A percentile compares a stretch with the other conserved stretches of the same genome.
Conservation (phyloP, 2,797 vertebrate genomes). For the Leuciscus waleckii region DNA sequence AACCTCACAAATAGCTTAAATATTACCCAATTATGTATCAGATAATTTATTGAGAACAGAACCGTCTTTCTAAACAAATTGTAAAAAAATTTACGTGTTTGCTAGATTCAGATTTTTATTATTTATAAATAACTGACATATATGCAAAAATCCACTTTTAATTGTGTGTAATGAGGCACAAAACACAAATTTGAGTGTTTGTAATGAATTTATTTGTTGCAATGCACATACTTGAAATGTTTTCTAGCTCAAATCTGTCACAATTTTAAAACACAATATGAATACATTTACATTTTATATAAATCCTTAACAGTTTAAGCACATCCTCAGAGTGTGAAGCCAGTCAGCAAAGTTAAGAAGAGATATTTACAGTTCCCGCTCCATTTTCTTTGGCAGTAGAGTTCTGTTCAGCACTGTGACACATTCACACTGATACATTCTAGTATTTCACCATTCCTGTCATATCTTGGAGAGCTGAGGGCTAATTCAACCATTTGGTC, state of each 20-base stretch:
- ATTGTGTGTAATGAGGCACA: neutral
- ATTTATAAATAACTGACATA: neutral
- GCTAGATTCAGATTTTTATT: neutral
- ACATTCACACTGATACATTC: neutral
- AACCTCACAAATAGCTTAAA: neutral
- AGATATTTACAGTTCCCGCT: neutral
- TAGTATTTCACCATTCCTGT: neutral
- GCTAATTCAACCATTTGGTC: neutral
- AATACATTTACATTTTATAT: neutral
- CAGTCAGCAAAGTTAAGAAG: neutral
- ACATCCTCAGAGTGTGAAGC: neutral
- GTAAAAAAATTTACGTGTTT: neutral
- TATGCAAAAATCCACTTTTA: neutral
- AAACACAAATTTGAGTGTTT: neutral
- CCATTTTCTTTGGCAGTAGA: neutral
- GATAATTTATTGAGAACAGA: neutral
- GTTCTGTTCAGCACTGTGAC: neutral
- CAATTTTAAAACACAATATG: neutral
- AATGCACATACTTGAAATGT: neutral
- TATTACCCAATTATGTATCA: neutral
- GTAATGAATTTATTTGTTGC: neutral
- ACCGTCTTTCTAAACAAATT: neutral
- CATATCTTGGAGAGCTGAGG: neutral
- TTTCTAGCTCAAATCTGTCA: conserved; percentile 12
- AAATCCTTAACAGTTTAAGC: neutral